Percentiles rank a stretch among this genome's conserved stretches.
These are phyloP conservation scores for Acrocera orbiculus DNA, from an alignment of 2,888 invertebrate genomes.

Conservation along the genomic window DNA sequence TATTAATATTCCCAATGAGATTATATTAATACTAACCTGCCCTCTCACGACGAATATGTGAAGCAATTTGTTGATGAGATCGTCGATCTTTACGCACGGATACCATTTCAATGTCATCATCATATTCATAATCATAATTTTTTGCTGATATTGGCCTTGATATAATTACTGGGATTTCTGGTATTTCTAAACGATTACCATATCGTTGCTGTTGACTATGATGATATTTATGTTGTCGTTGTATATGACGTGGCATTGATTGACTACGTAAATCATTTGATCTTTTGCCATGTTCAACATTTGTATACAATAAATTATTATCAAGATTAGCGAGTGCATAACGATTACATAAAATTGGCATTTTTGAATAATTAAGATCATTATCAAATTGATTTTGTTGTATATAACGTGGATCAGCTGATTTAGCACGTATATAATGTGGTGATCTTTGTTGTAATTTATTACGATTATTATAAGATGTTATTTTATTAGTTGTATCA, in stretches of 20 bases:
- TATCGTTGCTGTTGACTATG: slow-evolving; percentile 14
- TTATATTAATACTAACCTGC: background rate
- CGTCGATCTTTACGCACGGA: slow-evolving; percentile 14
- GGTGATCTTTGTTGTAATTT: slow-evolving; percentile 15
- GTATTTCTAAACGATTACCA: slow-evolving; percentile 24
- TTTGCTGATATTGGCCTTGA: slow-evolving; percentile 1
- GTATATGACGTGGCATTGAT: slow-evolving; percentile 16
- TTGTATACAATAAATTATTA: slow-evolving; percentile 4
- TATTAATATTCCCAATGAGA: background rate
- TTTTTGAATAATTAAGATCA: slow-evolving; percentile 32
- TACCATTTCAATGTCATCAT: slow-evolving; percentile 21
- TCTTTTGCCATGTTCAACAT: no score
- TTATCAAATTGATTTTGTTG: slow-evolving; percentile 21
- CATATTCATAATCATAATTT: slow-evolving; percentile 18
- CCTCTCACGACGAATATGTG: slow-evolving; percentile 1
- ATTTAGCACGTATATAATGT: slow-evolving; percentile 21
- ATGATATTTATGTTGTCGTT: slow-evolving; percentile 11
- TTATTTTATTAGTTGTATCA: slow-evolving; percentile 3
- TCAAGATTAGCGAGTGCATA: slow-evolving; percentile 41
- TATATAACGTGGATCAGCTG: slow-evolving; percentile 24
- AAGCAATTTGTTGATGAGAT: background rate
- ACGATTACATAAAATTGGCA: slow-evolving; percentile 50
- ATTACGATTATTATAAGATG: slow-evolving; percentile 19
- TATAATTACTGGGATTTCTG: slow-evolving; percentile 14
- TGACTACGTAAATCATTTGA: slow-evolving; percentile 9